phyloP scores from a whole-genome alignment of 2,888 invertebrate genomes.

The Hyposoter dolosus region DNA sequence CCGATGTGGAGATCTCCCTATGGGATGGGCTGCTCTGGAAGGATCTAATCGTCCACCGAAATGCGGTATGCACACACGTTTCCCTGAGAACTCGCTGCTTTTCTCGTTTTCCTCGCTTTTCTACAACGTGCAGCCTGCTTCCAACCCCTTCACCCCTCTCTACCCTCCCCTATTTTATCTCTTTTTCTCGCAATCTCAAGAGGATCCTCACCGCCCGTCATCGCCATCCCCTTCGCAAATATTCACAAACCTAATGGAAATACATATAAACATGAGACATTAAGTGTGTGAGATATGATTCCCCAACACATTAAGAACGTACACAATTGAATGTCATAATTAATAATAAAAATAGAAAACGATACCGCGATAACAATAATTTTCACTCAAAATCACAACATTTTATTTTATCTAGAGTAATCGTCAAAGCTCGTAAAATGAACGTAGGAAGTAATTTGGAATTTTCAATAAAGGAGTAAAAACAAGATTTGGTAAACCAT shows the following conservation, averaged over 20 bases:
- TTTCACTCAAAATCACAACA: neutral
- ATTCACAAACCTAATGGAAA: constrained; percentile 77
- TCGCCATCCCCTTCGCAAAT: constrained; percentile 65
- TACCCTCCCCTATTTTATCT: constrained; percentile 14
- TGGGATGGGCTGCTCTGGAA: constrained; percentile 19
- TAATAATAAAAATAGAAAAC: neutral
- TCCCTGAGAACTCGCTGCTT: constrained; percentile 44
- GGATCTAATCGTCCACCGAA: constrained; percentile 52
- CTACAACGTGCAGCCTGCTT: neutral
- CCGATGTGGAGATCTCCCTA: constrained; percentile 18
- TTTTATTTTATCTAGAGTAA: neutral
- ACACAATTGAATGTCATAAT: neutral
- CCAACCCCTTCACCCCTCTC: constrained; percentile 10
- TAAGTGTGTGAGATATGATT: constrained; percentile 68
- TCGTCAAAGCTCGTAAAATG: neutral
- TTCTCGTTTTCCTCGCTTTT: constrained; percentile 43
- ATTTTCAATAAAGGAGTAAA: neutral
- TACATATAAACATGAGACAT: constrained; percentile 79
- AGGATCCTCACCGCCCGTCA: neutral
- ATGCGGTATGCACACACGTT: constrained; percentile 50
- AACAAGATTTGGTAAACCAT: neutral
- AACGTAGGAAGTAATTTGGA: neutral
- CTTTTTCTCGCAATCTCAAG: constrained; percentile 35
- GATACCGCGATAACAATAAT: neutral
- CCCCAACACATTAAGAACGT: neutral